These are phyloP conservation scores for Eulemur coronatus DNA, from an alignment of 2,797 vertebrate genomes.

Conservation along the genomic window DNA sequence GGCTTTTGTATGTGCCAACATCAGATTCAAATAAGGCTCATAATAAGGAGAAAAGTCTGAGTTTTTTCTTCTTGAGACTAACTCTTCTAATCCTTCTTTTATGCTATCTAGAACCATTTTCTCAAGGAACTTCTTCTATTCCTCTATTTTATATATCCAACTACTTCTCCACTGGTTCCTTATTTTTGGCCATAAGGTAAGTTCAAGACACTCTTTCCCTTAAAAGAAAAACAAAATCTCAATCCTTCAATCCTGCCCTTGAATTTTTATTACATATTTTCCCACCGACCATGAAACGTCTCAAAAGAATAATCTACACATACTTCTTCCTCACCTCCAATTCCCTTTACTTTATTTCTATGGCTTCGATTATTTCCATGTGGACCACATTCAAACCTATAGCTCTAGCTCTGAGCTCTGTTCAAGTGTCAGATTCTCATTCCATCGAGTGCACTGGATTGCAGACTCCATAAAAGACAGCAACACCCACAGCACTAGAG, in stretches of 20 bases:
- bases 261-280: conserved; percentile 5
- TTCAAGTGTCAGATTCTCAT: not conserved
- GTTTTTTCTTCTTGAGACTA: not conserved
- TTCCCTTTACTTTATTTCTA: not conserved
- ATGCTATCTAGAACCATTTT: not conserved
- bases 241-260: not conserved
- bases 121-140: not conserved
- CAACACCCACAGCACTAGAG: not conserved
- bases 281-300: not conserved
- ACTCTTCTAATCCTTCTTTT: not conserved
- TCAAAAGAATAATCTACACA: not conserved
- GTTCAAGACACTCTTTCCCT: not conserved
- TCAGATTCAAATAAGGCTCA: conserved; percentile 20
- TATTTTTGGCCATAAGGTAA: not conserved
- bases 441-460: not conserved
- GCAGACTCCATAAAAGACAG: not conserved
- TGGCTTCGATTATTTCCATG: not conserved
- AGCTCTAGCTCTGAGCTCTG: not conserved
- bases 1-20: not conserved
- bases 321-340: not conserved
- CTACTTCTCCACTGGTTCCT: not conserved
- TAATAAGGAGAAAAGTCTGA: not conserved
- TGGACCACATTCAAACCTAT: not conserved
- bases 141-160: not conserved
- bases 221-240: not conserved